Percentiles rank a stretch among this genome's conserved stretches.
phyloP scores from a whole-genome alignment of 2,113 vertebrate genomes.

The Gobiocypris rarus region DNA sequence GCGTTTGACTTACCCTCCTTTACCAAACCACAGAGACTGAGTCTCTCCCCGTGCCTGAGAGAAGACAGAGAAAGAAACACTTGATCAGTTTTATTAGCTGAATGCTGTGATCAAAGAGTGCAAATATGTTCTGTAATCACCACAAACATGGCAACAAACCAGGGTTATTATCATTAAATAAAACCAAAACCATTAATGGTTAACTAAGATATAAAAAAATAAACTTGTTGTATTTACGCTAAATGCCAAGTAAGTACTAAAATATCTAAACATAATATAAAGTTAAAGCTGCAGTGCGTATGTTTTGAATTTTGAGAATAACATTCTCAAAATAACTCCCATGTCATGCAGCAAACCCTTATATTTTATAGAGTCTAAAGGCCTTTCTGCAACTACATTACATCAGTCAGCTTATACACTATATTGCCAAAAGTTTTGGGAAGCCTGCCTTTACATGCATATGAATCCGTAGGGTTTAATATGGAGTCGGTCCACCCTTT shows the following conservation, averaged over 20 bases:
- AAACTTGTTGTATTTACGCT: too few relatives aligned
- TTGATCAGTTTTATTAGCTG: conserved; percentile 6
- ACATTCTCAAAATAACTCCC: too few relatives aligned
- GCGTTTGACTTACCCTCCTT: conserved; percentile 87
- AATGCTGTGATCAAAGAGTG: not conserved
- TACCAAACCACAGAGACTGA: conserved; percentile 92
- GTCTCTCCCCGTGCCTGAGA: conserved; percentile 90
- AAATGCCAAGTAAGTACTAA: too few relatives aligned
- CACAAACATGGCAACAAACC: not conserved
- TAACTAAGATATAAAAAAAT: not conserved
- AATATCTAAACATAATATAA: too few relatives aligned
- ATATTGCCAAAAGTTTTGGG: too few relatives aligned
- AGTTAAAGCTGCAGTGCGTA: too few relatives aligned
- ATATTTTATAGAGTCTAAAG: not conserved
- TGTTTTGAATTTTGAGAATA: too few relatives aligned
- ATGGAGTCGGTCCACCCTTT: too few relatives aligned
- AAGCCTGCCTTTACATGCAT: too few relatives aligned
- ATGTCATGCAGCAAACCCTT: too few relatives aligned
- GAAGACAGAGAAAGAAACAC: not conserved
- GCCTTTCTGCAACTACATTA: not conserved
- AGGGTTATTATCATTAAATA: not conserved
- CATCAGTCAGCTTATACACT: not conserved
- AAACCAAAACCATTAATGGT: not conserved
- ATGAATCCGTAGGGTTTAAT: too few relatives aligned
- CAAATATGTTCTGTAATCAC: not conserved